phyloP scores from a whole-genome alignment of 2,797 vertebrate species.

The Cheirogaleus major region DNA sequence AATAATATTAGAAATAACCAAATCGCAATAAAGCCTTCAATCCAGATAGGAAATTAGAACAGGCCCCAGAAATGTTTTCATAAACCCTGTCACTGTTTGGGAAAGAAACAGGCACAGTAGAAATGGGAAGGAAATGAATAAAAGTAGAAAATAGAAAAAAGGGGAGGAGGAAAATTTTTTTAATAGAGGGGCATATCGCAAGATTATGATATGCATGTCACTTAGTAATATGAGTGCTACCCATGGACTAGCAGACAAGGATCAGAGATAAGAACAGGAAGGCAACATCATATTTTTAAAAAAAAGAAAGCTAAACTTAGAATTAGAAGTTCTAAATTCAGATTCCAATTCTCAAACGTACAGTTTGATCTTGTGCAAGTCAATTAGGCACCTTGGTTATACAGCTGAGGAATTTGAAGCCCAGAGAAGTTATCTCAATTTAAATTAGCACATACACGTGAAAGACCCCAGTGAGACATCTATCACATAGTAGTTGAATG shows the following conservation, averaged over 20 bases:
- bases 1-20: slow-evolving; percentile 25
- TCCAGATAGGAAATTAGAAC: not conserved
- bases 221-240: not conserved
- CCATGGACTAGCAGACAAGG: not conserved
- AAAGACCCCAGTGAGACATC: not conserved
- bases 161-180: not conserved
- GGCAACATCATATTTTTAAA: not conserved
- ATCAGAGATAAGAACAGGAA: not conserved
- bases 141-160: slow-evolving; percentile 30
- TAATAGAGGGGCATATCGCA: not conserved
- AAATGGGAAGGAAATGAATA: slow-evolving; percentile 40
- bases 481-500: not conserved
- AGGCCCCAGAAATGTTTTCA: not conserved
- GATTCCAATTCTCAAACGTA: slow-evolving; percentile 36
- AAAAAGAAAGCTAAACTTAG: not conserved
- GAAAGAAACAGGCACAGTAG: not conserved
- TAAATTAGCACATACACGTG: not conserved
- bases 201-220: not conserved
- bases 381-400: not conserved
- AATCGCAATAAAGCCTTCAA: not conserved
- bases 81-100: not conserved
- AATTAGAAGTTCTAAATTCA: slow-evolving; percentile 35
- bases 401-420: not conserved
- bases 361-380: not conserved
- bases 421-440: not conserved